Conservation (phyloP, 2,888 invertebrate genomes). For the Formica aserva region DNA sequence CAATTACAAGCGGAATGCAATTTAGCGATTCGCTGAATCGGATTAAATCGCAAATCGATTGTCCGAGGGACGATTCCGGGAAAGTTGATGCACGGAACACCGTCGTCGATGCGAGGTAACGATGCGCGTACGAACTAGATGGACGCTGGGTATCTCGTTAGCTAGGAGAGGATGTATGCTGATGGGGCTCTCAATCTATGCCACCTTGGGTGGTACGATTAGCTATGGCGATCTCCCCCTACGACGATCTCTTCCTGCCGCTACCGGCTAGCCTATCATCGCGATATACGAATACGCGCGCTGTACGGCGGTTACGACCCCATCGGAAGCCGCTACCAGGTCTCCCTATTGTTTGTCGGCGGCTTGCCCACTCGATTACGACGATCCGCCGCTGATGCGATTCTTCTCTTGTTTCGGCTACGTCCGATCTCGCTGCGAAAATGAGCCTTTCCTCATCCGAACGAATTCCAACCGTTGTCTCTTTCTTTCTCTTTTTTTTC, state of each 20-base stretch:
- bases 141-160: slow-evolving; percentile 53
- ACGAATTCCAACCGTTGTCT: slow-evolving; percentile 34
- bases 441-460: not conserved
- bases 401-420: slow-evolving; percentile 32
- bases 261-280: slow-evolving; percentile 79
- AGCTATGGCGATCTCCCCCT: slow-evolving; percentile 82
- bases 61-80: not conserved
- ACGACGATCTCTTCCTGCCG: slow-evolving; percentile 84
- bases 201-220: slow-evolving; percentile 86
- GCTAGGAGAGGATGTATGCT: slow-evolving; percentile 83
- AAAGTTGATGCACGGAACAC: not conserved
- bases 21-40: not conserved
- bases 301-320: slow-evolving; percentile 65
- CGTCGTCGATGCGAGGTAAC: slow-evolving; percentile 36
- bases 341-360: slow-evolving; percentile 69
- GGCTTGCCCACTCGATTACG: slow-evolving; percentile 43
- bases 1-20: not conserved
- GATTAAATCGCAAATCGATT: not conserved
- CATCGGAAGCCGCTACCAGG: slow-evolving; percentile 72
- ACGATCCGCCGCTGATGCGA: slow-evolving; percentile 25
- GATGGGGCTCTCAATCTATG: slow-evolving; percentile 85
- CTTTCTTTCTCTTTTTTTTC: slow-evolving; percentile 33
- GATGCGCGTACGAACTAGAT: slow-evolving; percentile 52
- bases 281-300: slow-evolving; percentile 74
- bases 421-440: slow-evolving; percentile 27